These are phyloP conservation scores for Chlorodrepanis virens DNA, from an alignment of 2,113 vertebrate genomes.

Conservation along the genomic window DNA sequence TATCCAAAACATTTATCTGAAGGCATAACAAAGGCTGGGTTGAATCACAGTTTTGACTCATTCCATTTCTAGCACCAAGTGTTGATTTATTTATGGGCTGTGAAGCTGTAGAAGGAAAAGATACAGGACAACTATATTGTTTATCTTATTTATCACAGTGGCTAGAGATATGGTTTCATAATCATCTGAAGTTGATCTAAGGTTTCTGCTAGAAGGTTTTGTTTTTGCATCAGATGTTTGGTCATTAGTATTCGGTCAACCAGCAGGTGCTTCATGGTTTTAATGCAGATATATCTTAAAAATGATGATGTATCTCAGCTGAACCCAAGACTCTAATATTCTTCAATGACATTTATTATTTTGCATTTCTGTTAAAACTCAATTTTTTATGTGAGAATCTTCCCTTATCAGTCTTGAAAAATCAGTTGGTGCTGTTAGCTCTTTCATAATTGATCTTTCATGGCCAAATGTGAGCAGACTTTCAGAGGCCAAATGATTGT, in stretches of 20 bases:
- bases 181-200: background rate
- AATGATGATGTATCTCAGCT: background rate
- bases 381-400: background rate
- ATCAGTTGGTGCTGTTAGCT: background rate
- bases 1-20: background rate
- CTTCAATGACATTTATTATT: background rate
- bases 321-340: background rate
- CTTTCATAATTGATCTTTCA: background rate
- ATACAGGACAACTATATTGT: background rate
- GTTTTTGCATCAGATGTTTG: background rate
- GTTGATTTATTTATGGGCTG: constrained; percentile 24
- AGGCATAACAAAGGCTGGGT: background rate
- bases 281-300: background rate
- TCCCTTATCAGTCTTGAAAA: background rate
- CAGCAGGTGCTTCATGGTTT: background rate
- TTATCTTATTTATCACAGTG: constrained; percentile 10
- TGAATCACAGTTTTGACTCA: constrained; percentile 22
- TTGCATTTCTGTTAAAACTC: background rate
- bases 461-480: background rate
- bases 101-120: background rate
- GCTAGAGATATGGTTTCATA: background rate
- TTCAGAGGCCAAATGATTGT: background rate
- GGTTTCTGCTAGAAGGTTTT: background rate
- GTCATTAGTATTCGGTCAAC: background rate
- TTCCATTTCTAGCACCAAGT: background rate